Evolutionary conservation across 2,113 vertebrate species (phyloP).

Genomic region (Petromus typicus): DNA sequence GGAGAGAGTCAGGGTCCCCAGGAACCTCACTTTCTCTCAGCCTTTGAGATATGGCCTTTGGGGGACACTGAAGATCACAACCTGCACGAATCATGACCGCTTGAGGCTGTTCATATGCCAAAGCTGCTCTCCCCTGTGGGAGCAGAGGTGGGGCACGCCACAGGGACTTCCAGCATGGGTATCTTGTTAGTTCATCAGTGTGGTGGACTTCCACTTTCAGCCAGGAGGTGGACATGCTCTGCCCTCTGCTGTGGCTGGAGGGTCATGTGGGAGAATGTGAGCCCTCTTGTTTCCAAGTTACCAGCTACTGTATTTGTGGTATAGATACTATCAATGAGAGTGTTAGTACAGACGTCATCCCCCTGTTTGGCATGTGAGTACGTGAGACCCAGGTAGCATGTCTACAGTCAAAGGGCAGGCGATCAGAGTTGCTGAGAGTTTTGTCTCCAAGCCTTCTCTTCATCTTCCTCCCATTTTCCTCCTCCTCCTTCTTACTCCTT

Average conservation of each 20-base stretch:
- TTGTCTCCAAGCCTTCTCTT: neutral
- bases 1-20: neutral
- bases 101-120: neutral
- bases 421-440: accelerated
- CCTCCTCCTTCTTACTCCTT: too few relatives aligned
- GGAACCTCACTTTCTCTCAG: neutral
- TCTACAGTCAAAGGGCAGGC: neutral
- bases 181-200: neutral
- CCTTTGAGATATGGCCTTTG: neutral
- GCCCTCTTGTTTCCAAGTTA: neutral
- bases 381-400: neutral
- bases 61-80: neutral
- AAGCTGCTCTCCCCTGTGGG: neutral
- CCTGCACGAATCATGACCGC: neutral
- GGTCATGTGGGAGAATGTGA: neutral
- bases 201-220: neutral
- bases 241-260: neutral
- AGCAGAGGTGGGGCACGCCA: neutral
- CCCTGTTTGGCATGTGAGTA: neutral
- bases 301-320: neutral
- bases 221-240: neutral
- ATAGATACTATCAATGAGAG: neutral
- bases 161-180: neutral
- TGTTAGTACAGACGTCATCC: neutral
- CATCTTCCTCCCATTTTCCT: neutral